Evolutionary conservation across 2,888 invertebrate species (phyloP), one percentile per base, ranked within the genome.

Genomic region (Cheilosia urbana): DNA sequence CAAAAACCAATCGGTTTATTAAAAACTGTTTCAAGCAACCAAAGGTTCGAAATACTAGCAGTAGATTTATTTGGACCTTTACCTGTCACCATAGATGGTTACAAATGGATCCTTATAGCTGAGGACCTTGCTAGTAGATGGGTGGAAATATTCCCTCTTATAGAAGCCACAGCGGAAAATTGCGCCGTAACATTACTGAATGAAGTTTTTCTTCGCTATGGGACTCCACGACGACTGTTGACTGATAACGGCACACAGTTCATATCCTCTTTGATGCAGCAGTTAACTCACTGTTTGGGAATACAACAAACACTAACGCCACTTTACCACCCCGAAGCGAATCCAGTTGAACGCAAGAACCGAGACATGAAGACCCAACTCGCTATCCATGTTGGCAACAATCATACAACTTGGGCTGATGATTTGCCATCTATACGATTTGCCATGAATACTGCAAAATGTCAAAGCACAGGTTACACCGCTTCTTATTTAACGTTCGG

Each of bases 161-260:
- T 83, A 5, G 66, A 87, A 11, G 90, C 91, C 1, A 89, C 88
- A 5, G 89, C 90, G 0, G 89, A 89, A 55, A 77, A 62, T 0
- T 90, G 90, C 62, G 90, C 90, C 0, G 55, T 27, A 0, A 87
- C 73, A 0, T 65, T 92, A 0, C 53, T 91, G 0, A 73, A 91
- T 37, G 90, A 91, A 76, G 66, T 91, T 0, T 89, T 91, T n/a
- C 55, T 91, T 3, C 80, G 91, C 9, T 91, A 89, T 81, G 91
- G 91, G 0, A 24, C 89, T 1, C 90, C 90, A 0, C 40, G 91
- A 0, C 60, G 90, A n/a, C 11, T 91, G 0, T 84, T 90, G 5
- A 89, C 89, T 13, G 91, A 92, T 51, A 92, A 92, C 19, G 91
- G 21, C n/a, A n/a, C n/a, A n/a, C n/a, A n/a, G n/a, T n/a, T n/a